Base-by-base conservation (phyloP, 2,113 vertebrate genomes). In the Eptatretus burgeri region DNA sequence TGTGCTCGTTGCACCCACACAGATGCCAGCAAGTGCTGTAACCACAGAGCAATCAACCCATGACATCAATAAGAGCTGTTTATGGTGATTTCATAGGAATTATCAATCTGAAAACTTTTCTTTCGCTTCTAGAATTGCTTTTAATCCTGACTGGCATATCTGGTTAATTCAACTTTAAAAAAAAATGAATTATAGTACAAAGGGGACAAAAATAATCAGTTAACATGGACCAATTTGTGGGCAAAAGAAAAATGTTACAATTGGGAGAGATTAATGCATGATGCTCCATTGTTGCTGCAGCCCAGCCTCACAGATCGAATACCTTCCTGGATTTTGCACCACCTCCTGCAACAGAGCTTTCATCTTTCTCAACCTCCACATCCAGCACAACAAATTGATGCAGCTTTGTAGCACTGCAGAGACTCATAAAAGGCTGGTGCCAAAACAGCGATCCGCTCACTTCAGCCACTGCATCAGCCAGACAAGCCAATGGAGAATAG, bases 381-480 rank as follows among this genome's bases (percentile, higher is more conserved):
- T 98, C 87, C 80, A 95, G 81, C 50, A 98, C 75, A 64, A 98
- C 83, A 66, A 98, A 98, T 69, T 94, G 85, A 68, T 93, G 85
- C 11, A 98, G 75, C 63, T 94, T 83, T 27, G 78, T 80, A 14
- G 82, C 87, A 66, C 77, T 76, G 71, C 80, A 85, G 63, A 98
- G 77, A 66, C 83, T 85, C 72, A 68, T 77, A 75, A 95, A 98
- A 62, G 91, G 86, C 66, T 82, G 71, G 18, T 79, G 82, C 91
- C 89, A 98, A 71, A 80, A 98, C 5, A 82, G 88, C 70, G 64
- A 84, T 0, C 81, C 81, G 52, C 91, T 87, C 19, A 98, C 74
- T 70, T 98, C 91, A 14, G 86, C 86, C 74, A 95, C 89, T 98
- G 63, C 52, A 41, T 41, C 27, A 41, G 27, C 27, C 27, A 41